Conservation (phyloP, 2,888 invertebrate species). For the Cheilosia vulpina region DNA sequence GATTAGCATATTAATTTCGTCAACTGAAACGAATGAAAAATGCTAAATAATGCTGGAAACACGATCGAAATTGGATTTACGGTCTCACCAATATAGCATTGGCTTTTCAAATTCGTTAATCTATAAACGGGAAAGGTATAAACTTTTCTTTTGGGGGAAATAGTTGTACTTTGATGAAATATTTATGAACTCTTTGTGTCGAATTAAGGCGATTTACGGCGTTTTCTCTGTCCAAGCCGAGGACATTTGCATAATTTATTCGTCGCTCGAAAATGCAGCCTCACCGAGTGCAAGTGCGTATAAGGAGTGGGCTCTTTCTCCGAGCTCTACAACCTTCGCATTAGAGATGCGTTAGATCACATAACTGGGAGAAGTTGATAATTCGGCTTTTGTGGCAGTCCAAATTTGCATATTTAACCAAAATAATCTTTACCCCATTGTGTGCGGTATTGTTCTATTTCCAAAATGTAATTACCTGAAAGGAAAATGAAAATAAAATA, state of each 20-base stretch:
- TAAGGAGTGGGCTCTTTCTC: slow-evolving; percentile 2
- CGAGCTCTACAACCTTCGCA: neutral
- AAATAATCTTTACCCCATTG: too few relatives aligned
- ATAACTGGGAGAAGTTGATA: too few relatives aligned
- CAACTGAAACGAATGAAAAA: slow-evolving; percentile 6
- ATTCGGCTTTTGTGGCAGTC: too few relatives aligned
- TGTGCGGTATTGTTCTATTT: too few relatives aligned
- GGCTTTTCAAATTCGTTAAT: slow-evolving; percentile 8
- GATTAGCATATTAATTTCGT: slow-evolving; percentile 65
- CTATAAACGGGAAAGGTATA: neutral
- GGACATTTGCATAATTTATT: slow-evolving; percentile 46
- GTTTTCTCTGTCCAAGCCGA: neutral
- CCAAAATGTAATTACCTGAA: slow-evolving; percentile 15
- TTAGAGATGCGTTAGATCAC: too few relatives aligned
- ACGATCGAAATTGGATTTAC: slow-evolving; percentile 29
- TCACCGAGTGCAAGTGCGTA: neutral
- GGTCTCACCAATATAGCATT: slow-evolving; percentile 14
- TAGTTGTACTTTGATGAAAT: slow-evolving; percentile 25
- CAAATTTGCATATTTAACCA: too few relatives aligned
- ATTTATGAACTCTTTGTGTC: slow-evolving; percentile 28
- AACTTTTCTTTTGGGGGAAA: slow-evolving; percentile 31
- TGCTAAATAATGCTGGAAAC: slow-evolving; percentile 30
- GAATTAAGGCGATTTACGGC: slow-evolving; percentile 12
- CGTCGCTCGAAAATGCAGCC: neutral
- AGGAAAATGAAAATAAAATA: slow-evolving; percentile 3